phyloP scores from a whole-genome alignment of 2,888 invertebrate species.

The Magallana nippona region DNA sequence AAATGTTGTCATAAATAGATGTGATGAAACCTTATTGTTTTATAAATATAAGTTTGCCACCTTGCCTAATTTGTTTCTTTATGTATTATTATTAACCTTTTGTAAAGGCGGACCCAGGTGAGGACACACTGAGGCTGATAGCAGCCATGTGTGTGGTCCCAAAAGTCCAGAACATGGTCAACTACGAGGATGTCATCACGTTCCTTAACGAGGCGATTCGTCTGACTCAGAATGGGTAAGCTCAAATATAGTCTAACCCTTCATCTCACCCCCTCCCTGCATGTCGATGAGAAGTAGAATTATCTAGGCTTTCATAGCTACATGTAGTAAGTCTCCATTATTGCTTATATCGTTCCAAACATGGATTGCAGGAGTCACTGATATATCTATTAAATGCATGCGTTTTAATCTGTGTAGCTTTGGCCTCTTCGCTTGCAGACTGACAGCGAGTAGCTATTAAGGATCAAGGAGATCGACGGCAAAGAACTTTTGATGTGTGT shows the following conservation, averaged over 20 bases:
- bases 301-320: background rate
- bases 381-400: background rate
- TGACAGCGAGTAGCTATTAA: background rate
- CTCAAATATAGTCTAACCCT: too few species aligned
- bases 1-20: too few species aligned
- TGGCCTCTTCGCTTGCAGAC: background rate
- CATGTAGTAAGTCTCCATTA: background rate
- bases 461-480: background rate
- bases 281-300: background rate
- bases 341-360: background rate
- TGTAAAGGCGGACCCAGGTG: conserved; percentile 35
- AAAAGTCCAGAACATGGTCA: conserved; percentile 38
- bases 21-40: too few species aligned
- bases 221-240: conserved; percentile 42
- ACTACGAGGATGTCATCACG: conserved; percentile 43
- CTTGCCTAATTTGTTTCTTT: too few species aligned
- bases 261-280: background rate
- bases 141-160: conserved; percentile 44
- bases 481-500: background rate
- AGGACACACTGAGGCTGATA: conserved; percentile 38
- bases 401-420: conserved; percentile 1
- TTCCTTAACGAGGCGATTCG: conserved; percentile 43
- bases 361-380: background rate
- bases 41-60: too few species aligned
- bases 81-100: too few species aligned